Conservation (phyloP, 2,113 vertebrate species). For the Oryzias javanicus region DNA sequence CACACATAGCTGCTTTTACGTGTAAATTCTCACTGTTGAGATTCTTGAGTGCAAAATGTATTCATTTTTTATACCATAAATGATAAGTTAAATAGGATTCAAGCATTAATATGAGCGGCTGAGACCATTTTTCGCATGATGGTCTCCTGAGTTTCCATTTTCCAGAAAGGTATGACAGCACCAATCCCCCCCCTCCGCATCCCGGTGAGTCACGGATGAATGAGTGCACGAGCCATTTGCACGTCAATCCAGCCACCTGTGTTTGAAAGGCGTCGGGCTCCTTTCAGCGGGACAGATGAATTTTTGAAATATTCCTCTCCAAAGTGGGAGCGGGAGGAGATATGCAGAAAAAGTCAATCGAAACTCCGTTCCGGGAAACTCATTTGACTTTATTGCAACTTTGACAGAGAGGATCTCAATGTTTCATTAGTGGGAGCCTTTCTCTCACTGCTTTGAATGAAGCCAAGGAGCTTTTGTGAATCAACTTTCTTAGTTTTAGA, state of each 20-base stretch:
- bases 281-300: constrained; percentile 36
- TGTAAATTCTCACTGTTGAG: too few species aligned
- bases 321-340: constrained; percentile 38
- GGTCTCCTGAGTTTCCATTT: too few species aligned
- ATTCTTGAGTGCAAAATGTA: too few species aligned
- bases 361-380: constrained; percentile 37
- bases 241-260: constrained; percentile 57
- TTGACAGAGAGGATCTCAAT: constrained; percentile 4
- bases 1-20: too few species aligned
- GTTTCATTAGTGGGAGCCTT: constrained; percentile 1
- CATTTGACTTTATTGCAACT: constrained; percentile 18
- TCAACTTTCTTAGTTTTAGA: constrained; percentile 35
- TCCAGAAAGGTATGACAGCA: not conserved
- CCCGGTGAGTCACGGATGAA: constrained; percentile 35
- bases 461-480: constrained; percentile 30
- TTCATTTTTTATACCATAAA: too few species aligned
- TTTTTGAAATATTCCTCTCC: constrained; percentile 29
- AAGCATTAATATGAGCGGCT: too few species aligned
- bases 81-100: too few species aligned
- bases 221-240: constrained; percentile 49
- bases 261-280: constrained; percentile 52
- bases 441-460: constrained; percentile 15
- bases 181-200: not conserved
- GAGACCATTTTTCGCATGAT: too few species aligned
- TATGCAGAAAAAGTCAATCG: constrained; percentile 24